phyloP scores from a whole-genome alignment of 2,797 vertebrate genomes.

The Leucoraja ocellata region DNA sequence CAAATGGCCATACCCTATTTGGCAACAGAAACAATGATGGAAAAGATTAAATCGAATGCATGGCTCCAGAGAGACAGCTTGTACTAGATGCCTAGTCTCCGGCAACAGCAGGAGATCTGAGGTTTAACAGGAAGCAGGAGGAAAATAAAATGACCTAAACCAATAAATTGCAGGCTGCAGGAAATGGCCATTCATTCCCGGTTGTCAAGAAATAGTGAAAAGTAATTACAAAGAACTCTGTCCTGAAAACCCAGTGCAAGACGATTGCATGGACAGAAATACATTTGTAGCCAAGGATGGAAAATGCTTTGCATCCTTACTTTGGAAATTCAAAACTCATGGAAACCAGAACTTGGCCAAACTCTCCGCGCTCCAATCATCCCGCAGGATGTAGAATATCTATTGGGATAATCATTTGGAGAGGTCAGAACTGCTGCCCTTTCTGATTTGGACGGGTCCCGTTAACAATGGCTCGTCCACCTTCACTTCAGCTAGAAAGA shows the following conservation, averaged over 20 bases:
- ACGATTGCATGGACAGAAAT: neutral
- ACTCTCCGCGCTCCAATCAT: neutral
- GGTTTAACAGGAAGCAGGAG: neutral
- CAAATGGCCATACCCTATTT: neutral
- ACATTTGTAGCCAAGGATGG: neutral
- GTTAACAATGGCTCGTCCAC: neutral
- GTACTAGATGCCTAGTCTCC: neutral
- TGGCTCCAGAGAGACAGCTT: neutral
- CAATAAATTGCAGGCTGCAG: neutral
- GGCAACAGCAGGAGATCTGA: neutral
- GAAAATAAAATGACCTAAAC: neutral
- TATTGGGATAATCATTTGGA: neutral
- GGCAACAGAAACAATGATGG: neutral
- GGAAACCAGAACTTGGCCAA: neutral
- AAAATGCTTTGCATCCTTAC: neutral
- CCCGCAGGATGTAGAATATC: neutral
- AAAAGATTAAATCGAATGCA: neutral
- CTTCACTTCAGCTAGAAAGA: neutral
- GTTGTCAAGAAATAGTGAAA: neutral
- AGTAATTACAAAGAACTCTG: neutral
- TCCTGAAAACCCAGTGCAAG: neutral
- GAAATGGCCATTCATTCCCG: neutral
- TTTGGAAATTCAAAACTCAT: neutral
- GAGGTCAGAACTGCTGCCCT: neutral
- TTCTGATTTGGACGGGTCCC: neutral